Percentiles rank a stretch among this genome's conserved stretches.
phyloP scores from a whole-genome alignment of 2,797 vertebrate genomes.

The Orestias chungarensis region DNA sequence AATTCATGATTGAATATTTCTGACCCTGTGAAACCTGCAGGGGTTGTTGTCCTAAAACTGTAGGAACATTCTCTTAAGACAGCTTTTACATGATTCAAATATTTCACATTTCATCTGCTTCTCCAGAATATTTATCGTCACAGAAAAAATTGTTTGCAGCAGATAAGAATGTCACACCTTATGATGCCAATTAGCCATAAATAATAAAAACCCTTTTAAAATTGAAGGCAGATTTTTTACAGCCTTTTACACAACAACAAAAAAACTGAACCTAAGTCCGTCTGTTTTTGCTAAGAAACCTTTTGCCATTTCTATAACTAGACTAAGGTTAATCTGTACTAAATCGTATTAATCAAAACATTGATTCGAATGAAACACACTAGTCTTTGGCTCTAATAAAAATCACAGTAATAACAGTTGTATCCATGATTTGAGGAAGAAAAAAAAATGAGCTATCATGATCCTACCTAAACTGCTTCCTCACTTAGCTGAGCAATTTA shows the following conservation, averaged over 20 bases:
- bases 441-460: neutral
- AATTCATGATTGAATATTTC: neutral
- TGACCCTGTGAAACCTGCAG: neutral
- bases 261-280: too few species aligned
- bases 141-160: neutral
- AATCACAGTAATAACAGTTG: neutral
- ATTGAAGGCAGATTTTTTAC: too few species aligned
- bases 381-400: neutral
- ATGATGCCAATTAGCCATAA: too few species aligned
- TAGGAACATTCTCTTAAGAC: neutral
- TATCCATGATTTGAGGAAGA: neutral
- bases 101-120: neutral
- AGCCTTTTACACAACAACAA: too few species aligned
- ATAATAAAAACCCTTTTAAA: neutral
- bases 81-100: neutral
- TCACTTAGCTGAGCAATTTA: too few species aligned
- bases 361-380: neutral
- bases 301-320: neutral
- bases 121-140: neutral
- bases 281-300: neutral
- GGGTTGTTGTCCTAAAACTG: neutral
- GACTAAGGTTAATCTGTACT: neutral
- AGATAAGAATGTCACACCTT: neutral
- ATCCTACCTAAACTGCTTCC: neutral
- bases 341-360: neutral